Base-by-base conservation (phyloP, 2,113 vertebrate genomes). In the Orycteropus afer region DNA sequence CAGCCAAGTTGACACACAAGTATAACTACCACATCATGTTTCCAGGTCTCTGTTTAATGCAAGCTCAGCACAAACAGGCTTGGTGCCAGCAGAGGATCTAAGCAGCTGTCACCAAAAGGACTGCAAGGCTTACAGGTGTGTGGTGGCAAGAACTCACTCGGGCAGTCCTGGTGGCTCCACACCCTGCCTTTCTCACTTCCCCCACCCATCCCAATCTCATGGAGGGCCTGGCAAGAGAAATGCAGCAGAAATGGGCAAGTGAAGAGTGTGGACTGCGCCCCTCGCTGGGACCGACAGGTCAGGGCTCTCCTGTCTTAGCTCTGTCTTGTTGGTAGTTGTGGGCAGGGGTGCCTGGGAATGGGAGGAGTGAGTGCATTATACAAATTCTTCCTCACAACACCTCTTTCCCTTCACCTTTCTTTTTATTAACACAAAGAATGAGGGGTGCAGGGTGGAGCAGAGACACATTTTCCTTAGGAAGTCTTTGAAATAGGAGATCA, bases 21-120 rank as follows among this genome's bases (percentile, higher is more conserved):
- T n/a, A n/a, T n/a, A n/a, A n/a, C n/a, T n/a, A n/a, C n/a, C n/a
- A n/a, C n/a, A n/a, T n/a, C n/a, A n/a, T 27, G 34, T 94, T 89
- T 93, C 87, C n/a, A 95, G 77, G 78, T 67, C 83, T 94, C 55
- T 45, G 47, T 76, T 87, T 27, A 34, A 63, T 9, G 77, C 55
- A 40, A 83, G 57, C 37, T 96, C 90, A 73, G 95, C 23, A 49
- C 51, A 74, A 91, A 42, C 0, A 12, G 49, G 51, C 77, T 92
- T 76, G 18, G 57, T 34, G 88, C 59, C 13, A 27, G 20, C 0
- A 1, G 59, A 32, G 63, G 84, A 69, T 69, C 80, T 40, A 3
- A 59, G 63, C 61, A 78, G 83, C 90, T 86, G 83, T 86, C 86
- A 32, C 23, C 1, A 23, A 57, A 59, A 32, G 27, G 57, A 57